phyloP scores from a whole-genome alignment of 2,888 invertebrate species.

The Ariolimax columbianus region DNA sequence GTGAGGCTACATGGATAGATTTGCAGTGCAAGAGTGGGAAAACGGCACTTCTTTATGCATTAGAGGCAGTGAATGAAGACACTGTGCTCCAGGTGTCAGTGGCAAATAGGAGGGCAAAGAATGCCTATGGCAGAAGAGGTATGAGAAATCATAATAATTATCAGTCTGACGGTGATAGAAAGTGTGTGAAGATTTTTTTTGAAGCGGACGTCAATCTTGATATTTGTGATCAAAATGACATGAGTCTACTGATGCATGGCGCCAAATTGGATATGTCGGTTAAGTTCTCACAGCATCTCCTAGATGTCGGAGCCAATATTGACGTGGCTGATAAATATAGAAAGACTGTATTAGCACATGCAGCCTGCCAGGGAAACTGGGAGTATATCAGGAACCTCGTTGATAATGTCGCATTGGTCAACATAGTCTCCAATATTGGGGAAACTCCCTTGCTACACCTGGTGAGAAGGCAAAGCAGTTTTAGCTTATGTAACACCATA shows the following conservation, averaged over 20 bases:
- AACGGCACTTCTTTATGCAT: constrained; percentile 32
- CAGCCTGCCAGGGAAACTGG: background rate
- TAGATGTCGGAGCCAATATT: constrained; percentile 26
- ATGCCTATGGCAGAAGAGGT: background rate
- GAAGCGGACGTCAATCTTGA: background rate
- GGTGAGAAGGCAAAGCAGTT: background rate
- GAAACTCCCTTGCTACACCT: background rate
- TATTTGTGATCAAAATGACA: background rate
- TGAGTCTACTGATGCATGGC: constrained; percentile 15
- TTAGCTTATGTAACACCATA: background rate
- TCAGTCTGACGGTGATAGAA: background rate
- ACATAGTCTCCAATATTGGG: background rate
- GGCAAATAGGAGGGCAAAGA: background rate
- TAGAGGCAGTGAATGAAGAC: background rate
- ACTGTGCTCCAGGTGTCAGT: no score
- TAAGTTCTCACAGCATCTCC: background rate
- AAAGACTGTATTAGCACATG: background rate
- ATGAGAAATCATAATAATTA: no score
- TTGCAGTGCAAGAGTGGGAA: background rate
- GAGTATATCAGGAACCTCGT: background rate
- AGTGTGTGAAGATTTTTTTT: constrained; percentile 13
- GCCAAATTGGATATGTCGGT: background rate
- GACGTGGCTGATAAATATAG: background rate
- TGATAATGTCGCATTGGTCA: constrained; percentile 4
- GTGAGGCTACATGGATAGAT: background rate